Percentiles rank a stretch among this genome's conserved stretches.
Evolutionary conservation across 2,888 invertebrate genomes (phyloP).

Genomic region (Exocentrus adspersus): DNA sequence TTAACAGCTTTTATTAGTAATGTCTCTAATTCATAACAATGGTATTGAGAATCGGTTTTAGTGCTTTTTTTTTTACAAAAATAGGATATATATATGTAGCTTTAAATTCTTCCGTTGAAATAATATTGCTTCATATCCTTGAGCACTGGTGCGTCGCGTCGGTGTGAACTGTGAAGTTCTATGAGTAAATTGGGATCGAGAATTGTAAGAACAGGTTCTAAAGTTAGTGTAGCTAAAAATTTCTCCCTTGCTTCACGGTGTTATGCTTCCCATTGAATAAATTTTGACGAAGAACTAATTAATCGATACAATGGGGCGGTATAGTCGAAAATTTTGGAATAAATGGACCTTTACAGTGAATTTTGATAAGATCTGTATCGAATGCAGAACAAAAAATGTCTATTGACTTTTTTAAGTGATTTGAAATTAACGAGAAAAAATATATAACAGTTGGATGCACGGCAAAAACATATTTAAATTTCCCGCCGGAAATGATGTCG

Average conservation of each 20-base stretch:
- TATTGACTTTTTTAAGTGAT: too few relatives aligned
- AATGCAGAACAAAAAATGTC: too few relatives aligned
- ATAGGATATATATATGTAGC: too few relatives aligned
- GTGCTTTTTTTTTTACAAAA: slow-evolving; percentile 39
- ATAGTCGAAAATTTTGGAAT: background rate
- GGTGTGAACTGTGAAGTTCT: too few relatives aligned
- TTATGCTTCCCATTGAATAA: background rate
- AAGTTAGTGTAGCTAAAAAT: background rate
- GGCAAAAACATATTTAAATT: too few relatives aligned
- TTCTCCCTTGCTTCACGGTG: background rate
- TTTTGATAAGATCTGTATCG: too few relatives aligned
- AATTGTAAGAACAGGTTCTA: background rate
- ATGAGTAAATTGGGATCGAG: slow-evolving; percentile 27
- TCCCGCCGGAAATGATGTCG: too few relatives aligned
- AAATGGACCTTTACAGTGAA: too few relatives aligned
- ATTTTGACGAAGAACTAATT: background rate
- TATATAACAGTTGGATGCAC: too few relatives aligned
- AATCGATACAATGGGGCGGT: background rate
- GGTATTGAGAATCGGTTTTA: slow-evolving; percentile 27
- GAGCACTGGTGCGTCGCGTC: slow-evolving; percentile 29
- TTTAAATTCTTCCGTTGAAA: slow-evolving; percentile 31
- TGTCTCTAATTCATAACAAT: slow-evolving; percentile 50
- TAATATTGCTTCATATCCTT: slow-evolving; percentile 38
- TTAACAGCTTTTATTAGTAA: slow-evolving; percentile 50
- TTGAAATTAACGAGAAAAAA: too few relatives aligned